Base-by-base conservation (phyloP, 2,888 invertebrate species). In the Acronicta psi region DNA sequence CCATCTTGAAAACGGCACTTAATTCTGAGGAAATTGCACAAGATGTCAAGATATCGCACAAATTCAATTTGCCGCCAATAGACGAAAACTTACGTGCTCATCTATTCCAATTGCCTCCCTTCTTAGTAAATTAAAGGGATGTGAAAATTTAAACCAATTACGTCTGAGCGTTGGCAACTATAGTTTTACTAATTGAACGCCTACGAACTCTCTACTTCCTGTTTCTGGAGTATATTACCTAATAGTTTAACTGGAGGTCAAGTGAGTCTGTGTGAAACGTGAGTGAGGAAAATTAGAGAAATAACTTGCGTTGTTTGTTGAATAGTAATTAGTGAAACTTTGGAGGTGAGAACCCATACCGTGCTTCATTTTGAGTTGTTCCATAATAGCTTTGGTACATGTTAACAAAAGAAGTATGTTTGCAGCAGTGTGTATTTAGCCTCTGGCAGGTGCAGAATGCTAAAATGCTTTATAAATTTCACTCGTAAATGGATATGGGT, bases 241-340 rank as follows among this genome's bases (percentile, higher is more conserved):
- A 54, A 50, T 55, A 62, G 60, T 76, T 74, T 55, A 52, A 61
- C 57, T 45, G 61, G 38, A 59, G 77, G 73, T 70, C 77, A 77
- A 77, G 60, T 64, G 47, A 60, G 45, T 74, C 74, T 59, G 42
- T 63, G 49, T 49, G 53, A 63, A 68, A 69, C 76, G 64, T 76
- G 75, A 73, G 58, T 76, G 73, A 70, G 58, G 60, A 60, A 64
- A 70, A 73, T 77, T 68, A 73, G 62, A 62, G 77, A 75, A 79
- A 79, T 77, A 54, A 47, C 65, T 68, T 51, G 41, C 55, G 59
- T 68, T 67, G 65, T 65, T 69, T 61, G 59, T 58, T 72, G 69
- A 67, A 72, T 65, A 71, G 67, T 63, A 74, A 77, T 59, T 72
- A 55, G 59, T 14, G 44, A 51, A 74, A 77, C 62, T 77, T 65